A percentile compares a stretch with the other conserved stretches of the same genome.
Conservation (phyloP, 2,113 vertebrate species). For the Steatornis caripensis region DNA sequence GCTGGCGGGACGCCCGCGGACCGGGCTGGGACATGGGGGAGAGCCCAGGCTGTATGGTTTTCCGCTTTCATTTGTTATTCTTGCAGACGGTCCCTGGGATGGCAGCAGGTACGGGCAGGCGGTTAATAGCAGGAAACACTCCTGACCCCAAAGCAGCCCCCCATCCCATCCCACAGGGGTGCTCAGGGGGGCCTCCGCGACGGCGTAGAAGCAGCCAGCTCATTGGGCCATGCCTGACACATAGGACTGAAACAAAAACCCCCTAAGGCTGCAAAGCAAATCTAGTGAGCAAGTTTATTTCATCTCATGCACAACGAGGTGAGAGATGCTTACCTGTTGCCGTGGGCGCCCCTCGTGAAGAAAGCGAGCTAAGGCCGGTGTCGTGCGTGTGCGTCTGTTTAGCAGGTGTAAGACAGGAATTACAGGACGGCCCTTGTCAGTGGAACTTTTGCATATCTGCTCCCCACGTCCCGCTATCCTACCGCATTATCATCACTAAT, state of each 20-base stretch:
- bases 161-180: neutral
- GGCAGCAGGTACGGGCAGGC: accelerated
- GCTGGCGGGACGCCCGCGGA: neutral
- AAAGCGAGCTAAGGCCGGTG: neutral
- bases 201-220: neutral
- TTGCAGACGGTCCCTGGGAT: neutral
- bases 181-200: neutral
- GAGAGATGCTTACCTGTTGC: neutral
- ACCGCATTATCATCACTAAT: constrained; percentile 41
- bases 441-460: neutral
- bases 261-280: accelerated
- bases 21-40: neutral
- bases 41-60: neutral
- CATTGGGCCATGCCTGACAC: accelerated
- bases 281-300: neutral
- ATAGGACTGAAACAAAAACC: neutral
- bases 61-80: neutral
- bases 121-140: neutral
- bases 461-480: neutral
- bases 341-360: accelerated
- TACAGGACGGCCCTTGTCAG: neutral
- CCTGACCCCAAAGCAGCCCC: neutral
- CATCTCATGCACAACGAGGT: accelerated
- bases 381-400: too few relatives aligned
- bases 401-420: neutral